Base-by-base conservation (phyloP, 2,888 invertebrate species). In the Scotopteryx bipunctaria region DNA sequence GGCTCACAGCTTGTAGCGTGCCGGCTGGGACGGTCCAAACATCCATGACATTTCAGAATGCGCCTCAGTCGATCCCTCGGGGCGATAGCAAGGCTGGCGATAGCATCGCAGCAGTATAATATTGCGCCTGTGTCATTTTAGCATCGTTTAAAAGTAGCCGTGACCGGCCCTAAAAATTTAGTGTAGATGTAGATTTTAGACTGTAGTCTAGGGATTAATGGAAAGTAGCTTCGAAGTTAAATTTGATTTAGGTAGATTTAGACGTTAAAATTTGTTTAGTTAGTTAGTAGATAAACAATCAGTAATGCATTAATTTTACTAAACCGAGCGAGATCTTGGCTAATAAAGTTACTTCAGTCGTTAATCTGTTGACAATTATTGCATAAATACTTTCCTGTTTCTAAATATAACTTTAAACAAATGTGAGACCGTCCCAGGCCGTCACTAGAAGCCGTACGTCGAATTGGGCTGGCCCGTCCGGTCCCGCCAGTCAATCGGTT, bases 1-100 rank as follows among this genome's bases (percentile, higher is more conserved):
- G 97, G 73, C 59, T 47, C 41, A 33, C 23, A 16, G 46, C 46
- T 48, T 44, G 40, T 50, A 38, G 42, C 17, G 31, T 29, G 37
- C 9, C 38, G 50, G 50, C 1, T 44, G 38, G 50, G 44, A 42
- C 48, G 41, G 48, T 11, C 5, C n/a, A 16, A n/a, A 9, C 5
- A 23, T 14, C 15, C 14, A 25, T 9, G 6, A n/a, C n/a, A n/a
- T n/a, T n/a, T n/a, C n/a, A n/a, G n/a, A 2, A 23, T 23, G 6
- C 21, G 23, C 23, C 2, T 23, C 23, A 23, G 8, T 2, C 23
- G 23, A 23, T 23, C 23, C n/a, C 23, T 8, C 6, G n/a, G 2
- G 5, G 8, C 6, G 5, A 21, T 21, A 21, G 21, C n/a, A n/a
- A n/a, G n/a, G n/a, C n/a, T n/a, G n/a, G n/a, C n/a, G n/a, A n/a